These are phyloP conservation scores for Sarcophaga subvicina DNA, from an alignment of 2,888 invertebrate species.

Conservation along the genomic window DNA sequence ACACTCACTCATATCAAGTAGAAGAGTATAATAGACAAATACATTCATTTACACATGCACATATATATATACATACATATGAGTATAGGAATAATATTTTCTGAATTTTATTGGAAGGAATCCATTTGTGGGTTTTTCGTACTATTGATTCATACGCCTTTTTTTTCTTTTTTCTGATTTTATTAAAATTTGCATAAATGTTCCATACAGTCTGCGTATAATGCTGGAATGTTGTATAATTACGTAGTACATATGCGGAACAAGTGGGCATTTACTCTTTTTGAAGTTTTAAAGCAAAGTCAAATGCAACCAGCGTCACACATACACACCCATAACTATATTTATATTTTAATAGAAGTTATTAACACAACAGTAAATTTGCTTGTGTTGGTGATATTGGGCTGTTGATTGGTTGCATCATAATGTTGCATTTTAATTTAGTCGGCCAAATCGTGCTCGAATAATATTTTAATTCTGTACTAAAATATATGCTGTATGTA, in stretches of 20 bases:
- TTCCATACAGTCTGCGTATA: too few species aligned
- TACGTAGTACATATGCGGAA: too few species aligned
- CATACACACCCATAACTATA: too few species aligned
- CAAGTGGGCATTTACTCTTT: too few species aligned
- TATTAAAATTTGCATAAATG: background rate
- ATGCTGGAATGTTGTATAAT: background rate
- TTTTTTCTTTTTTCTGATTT: background rate
- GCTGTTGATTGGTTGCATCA: background rate
- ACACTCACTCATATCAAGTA: too few species aligned
- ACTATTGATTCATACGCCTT: background rate
- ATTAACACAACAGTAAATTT: background rate
- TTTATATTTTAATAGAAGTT: background rate
- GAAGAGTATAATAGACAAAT: background rate
- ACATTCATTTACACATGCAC: background rate
- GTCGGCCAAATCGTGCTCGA: background rate
- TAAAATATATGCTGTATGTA: too few species aligned
- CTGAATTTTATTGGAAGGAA: background rate
- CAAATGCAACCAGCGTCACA: too few species aligned
- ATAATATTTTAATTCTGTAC: slow-evolving; percentile 9
- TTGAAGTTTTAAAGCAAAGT: too few species aligned
- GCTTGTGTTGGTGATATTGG: too few species aligned
- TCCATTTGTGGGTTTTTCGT: background rate
- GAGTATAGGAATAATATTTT: background rate
- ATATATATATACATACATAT: background rate
- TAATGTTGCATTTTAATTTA: slow-evolving; percentile 7